Base-by-base conservation (phyloP, 2,113 vertebrate species). In the Rhombomys opimus region DNA sequence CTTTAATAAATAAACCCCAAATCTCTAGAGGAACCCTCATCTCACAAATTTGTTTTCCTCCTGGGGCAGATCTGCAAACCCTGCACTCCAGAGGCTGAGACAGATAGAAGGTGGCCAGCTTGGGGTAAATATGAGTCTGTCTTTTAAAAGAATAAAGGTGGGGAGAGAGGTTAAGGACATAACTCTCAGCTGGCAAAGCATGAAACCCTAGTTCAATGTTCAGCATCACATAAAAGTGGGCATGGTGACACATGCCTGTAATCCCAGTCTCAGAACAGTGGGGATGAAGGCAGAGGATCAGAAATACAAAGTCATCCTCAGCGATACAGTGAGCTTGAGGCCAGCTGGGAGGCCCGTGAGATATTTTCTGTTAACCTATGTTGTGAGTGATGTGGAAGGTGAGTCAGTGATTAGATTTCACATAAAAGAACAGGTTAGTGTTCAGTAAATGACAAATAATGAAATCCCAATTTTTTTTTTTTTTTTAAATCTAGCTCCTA, bases 341-440 rank as follows among this genome's bases (percentile, higher is more conserved):
- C n/a, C 59, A 46, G 25, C 81, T 85, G 38, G 59, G 50, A 57
- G 13, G 35, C 1, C 76, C 89, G 1, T 30, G 32, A 85, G 20
- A 15, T 50, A 94, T 88, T 75, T 63, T 32, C 59, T 91, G 20
- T 75, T 81, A 93, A 68, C 18, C 68, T 63, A 5, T 86, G n/a
- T 0, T 85, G 15, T 68, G n/a, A 73, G 38, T 78, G 15, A 89
- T 93, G 17, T 88, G 73, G 90, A 92, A 91, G 57, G 67, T 68
- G 96, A 46, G 50, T 87, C 12, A 86, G 13, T 76, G 87, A 54
- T 73, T 93, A 90, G 38, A 84, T 89, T 91, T 90, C 67, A 22
- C 35, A 50, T 76, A 63, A 52, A 38, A 93, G 93, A 72, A 30
- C 38, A 91, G 38, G 22, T 52, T 41, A 73, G 12, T 94, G 14